Evolutionary conservation across 2,888 invertebrate genomes (phyloP).

Genomic region (Melanotus villosus): DNA sequence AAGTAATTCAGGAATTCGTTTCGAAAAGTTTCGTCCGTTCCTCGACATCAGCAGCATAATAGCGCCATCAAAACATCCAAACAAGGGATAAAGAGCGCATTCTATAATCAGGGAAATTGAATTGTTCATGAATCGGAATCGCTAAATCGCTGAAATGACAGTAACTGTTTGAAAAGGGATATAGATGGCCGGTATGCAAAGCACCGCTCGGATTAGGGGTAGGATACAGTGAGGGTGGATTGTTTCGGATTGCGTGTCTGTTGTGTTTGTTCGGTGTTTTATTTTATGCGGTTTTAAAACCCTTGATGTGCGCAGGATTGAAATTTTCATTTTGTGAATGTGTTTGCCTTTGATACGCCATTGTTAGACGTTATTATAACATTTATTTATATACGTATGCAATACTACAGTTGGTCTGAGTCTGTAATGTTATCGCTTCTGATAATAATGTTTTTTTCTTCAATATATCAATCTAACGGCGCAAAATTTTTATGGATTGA

Average conservation of each 20-base stretch:
- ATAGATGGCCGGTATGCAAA: conserved; percentile 60
- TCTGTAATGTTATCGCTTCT: too few relatives aligned
- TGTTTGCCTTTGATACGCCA: conserved; percentile 2
- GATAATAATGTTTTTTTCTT: not conserved
- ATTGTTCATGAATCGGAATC: conserved; percentile 61
- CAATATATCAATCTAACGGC: conserved; percentile 12
- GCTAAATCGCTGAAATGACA: conserved; percentile 62
- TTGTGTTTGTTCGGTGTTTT: conserved; percentile 60
- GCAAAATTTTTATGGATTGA: conserved; percentile 34
- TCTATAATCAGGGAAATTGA: conserved; percentile 60
- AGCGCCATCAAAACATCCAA: conserved; percentile 35
- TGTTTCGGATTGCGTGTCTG: conserved; percentile 50
- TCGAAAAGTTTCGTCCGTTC: not conserved
- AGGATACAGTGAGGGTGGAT: conserved; percentile 57
- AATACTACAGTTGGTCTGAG: too few relatives aligned
- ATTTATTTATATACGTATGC: too few relatives aligned
- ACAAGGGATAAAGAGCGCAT: conserved; percentile 47
- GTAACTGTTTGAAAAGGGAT: conserved; percentile 61
- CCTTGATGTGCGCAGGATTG: conserved; percentile 42
- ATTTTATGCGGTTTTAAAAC: conserved; percentile 56
- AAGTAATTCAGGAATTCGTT: not conserved
- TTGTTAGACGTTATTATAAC: not conserved
- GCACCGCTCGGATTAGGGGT: conserved; percentile 53
- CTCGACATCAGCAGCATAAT: conserved; percentile 13
- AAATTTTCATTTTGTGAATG: conserved; percentile 30